Percentiles rank a stretch among this genome's conserved stretches.
These are phyloP conservation scores for Saturnia japonica DNA, from an alignment of 2,888 invertebrate genomes.

Conservation along the genomic window DNA sequence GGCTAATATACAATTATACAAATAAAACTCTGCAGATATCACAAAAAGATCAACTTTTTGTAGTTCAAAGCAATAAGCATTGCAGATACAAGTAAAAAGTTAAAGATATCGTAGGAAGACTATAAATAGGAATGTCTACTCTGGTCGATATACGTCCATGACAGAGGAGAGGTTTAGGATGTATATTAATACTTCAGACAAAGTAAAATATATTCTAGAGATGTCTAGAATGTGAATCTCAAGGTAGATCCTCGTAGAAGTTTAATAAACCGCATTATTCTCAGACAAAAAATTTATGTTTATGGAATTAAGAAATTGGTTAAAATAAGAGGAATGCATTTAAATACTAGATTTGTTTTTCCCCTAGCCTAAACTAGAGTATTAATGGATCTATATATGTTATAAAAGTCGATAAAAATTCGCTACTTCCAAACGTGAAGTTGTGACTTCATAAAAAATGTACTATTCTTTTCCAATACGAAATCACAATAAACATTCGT, in stretches of 20 bases:
- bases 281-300: background rate
- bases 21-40: background rate
- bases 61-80: background rate
- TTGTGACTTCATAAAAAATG: background rate
- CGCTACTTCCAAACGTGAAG: background rate
- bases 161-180: background rate
- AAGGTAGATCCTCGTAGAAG: background rate
- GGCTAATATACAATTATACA: background rate
- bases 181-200: background rate
- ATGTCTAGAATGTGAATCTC: background rate
- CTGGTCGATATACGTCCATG: background rate
- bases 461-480: background rate
- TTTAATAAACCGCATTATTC: background rate
- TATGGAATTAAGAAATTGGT: background rate
- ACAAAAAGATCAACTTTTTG: too few relatives aligned
- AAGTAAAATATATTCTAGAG: background rate
- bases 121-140: background rate
- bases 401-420: conserved; percentile 10
- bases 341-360: background rate
- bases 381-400: background rate
- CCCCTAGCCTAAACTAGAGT: background rate
- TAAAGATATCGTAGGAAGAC: background rate
- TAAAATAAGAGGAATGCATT: background rate
- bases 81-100: too few relatives aligned
- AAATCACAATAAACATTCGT: background rate